phyloP scores from a whole-genome alignment of 2,888 invertebrate species.

The Cheiracanthium punctorium region DNA sequence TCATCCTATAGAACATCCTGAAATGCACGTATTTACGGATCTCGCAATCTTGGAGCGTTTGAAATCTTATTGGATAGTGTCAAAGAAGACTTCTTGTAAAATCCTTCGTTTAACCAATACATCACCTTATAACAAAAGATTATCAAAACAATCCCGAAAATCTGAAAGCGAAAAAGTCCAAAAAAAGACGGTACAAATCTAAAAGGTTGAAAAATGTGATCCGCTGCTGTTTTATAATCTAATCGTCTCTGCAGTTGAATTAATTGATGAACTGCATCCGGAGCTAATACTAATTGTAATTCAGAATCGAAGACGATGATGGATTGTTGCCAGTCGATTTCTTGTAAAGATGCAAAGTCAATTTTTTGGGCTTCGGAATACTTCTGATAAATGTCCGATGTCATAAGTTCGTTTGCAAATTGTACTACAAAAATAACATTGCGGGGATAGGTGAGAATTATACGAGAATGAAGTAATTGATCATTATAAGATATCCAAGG shows the following conservation, averaged over 20 bases:
- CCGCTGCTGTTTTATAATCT: background rate
- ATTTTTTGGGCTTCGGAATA: background rate
- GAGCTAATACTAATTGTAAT: conserved; percentile 2
- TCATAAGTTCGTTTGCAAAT: background rate
- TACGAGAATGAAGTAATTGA: too few relatives aligned
- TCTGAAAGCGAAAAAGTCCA: background rate
- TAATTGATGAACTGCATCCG: background rate
- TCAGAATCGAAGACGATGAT: background rate
- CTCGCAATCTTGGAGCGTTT: background rate
- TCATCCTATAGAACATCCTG: background rate
- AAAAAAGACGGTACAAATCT: background rate
- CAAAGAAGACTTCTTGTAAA: background rate
- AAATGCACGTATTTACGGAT: background rate
- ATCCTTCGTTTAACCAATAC: background rate
- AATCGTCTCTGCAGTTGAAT: conserved; percentile 16
- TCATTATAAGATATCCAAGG: too few relatives aligned
- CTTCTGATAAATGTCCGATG: background rate
- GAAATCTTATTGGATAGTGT: background rate
- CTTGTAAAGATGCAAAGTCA: background rate
- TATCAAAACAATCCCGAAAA: background rate
- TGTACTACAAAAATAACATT: conserved; percentile 28
- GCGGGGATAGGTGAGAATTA: conserved; percentile 1
- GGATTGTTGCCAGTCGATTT: background rate
- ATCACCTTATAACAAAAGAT: background rate
- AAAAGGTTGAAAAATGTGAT: background rate